Conservation (phyloP, 1,140 invertebrate species). For the Sitobion miscanthi region DNA sequence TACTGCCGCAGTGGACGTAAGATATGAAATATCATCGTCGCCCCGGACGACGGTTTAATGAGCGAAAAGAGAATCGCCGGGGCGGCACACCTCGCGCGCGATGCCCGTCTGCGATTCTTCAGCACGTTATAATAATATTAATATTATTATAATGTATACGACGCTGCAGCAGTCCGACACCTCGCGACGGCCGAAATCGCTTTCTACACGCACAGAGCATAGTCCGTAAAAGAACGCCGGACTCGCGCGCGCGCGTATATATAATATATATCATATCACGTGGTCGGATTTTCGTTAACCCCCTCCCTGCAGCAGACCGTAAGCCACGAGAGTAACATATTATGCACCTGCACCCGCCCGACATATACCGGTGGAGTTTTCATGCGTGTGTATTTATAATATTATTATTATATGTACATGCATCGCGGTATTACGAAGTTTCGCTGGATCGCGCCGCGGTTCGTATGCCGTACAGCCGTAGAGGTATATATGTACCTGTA, state of each 20-base stretch:
- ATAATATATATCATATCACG: neutral
- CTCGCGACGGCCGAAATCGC: neutral
- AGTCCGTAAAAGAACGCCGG: neutral
- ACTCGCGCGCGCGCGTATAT: neutral
- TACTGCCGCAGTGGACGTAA: neutral
- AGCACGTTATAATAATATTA: neutral
- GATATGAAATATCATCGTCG: conserved; percentile 23
- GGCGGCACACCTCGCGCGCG: neutral
- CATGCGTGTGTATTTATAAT: neutral
- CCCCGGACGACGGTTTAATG: neutral
- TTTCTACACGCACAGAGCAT: neutral
- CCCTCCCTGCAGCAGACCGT: neutral
- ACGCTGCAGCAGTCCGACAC: conserved; percentile 5
- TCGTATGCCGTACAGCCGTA: neutral
- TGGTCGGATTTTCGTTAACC: neutral
- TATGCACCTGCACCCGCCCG: neutral
- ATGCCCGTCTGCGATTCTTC: neutral
- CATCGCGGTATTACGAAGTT: neutral
- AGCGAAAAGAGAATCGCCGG: conserved; percentile 10
- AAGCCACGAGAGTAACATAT: neutral
- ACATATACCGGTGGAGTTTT: neutral
- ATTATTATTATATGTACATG: neutral
- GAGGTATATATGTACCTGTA: neutral
- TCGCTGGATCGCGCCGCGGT: neutral
- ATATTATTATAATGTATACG: conserved; percentile 12